Evolutionary conservation across 2,888 invertebrate genomes (phyloP).

Genomic region (Adelognathus sp.): DNA sequence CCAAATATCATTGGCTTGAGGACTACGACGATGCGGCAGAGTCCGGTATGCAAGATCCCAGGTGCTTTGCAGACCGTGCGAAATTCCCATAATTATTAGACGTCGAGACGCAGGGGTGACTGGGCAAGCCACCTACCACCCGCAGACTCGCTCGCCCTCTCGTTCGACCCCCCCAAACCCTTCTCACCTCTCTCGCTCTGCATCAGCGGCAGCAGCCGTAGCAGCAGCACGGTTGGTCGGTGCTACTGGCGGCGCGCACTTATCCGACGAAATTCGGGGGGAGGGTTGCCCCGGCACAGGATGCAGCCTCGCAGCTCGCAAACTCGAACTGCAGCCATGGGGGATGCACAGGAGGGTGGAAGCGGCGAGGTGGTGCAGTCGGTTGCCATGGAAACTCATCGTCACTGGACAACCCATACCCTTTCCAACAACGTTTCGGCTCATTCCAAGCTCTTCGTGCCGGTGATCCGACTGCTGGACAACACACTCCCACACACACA

Average conservation of each 20-base stretch:
- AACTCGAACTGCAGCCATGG: slow-evolving; percentile 76
- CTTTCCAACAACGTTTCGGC: slow-evolving; percentile 64
- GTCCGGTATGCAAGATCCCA: slow-evolving; percentile 53
- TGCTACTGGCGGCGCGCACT: slow-evolving; percentile 65
- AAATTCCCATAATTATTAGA: slow-evolving; percentile 73
- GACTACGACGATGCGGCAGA: slow-evolving; percentile 15
- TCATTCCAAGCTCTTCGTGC: slow-evolving; percentile 65
- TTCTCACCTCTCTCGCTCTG: slow-evolving; percentile 49
- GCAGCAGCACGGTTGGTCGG: slow-evolving; percentile 59
- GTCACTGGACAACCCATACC: slow-evolving; percentile 79
- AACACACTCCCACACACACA: slow-evolving; percentile 71
- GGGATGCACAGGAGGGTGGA: slow-evolving; percentile 69
- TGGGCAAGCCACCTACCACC: slow-evolving; percentile 54
- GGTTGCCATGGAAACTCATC: slow-evolving; percentile 80
- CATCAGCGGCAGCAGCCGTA: slow-evolving; percentile 46
- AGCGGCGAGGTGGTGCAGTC: slow-evolving; percentile 77
- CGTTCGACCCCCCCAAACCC: slow-evolving; percentile 23
- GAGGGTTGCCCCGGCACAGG: slow-evolving; percentile 66
- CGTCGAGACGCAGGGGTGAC: slow-evolving; percentile 75
- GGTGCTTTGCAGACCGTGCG: slow-evolving; percentile 59
- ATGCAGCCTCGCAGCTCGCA: slow-evolving; percentile 61
- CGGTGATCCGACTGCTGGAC: slow-evolving; percentile 78
- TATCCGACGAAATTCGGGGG: slow-evolving; percentile 77
- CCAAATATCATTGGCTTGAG: slow-evolving; percentile 20
- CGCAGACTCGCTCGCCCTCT: slow-evolving; percentile 48